phyloP scores from a whole-genome alignment of 92 coral and sea anemone genomes.

The Paragorgia papillata region DNA sequence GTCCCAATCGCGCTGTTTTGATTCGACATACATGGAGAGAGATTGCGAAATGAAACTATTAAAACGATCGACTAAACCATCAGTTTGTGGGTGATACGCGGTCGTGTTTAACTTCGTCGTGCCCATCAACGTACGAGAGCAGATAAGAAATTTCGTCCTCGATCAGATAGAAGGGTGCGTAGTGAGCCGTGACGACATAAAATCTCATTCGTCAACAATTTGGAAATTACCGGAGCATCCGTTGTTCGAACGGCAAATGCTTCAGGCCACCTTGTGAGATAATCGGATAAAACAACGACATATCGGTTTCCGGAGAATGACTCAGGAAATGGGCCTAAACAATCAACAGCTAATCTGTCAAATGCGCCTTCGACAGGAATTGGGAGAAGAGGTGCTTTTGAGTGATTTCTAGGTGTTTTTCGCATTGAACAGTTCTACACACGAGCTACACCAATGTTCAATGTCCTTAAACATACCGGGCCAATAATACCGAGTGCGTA shows the following conservation, averaged over 20 bases:
- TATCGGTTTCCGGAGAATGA: slow-evolving; percentile 41
- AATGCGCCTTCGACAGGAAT: slow-evolving; percentile 55
- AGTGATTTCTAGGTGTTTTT: slow-evolving; percentile 36
- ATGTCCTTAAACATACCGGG: slow-evolving; percentile 62
- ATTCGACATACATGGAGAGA: slow-evolving; percentile 50
- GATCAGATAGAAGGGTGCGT: slow-evolving; percentile 40
- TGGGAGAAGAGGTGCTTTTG: slow-evolving; percentile 49
- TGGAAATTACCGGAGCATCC: slow-evolving; percentile 30
- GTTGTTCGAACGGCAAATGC: slow-evolving; percentile 27
- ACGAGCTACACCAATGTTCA: slow-evolving; percentile 61
- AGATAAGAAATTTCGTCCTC: slow-evolving; percentile 50
- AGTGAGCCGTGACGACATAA: slow-evolving; percentile 53
- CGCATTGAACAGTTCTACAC: slow-evolving; percentile 59
- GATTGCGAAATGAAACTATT: slow-evolving; percentile 38
- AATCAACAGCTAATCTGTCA: slow-evolving; percentile 16
- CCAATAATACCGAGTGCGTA: slow-evolving; percentile 57
- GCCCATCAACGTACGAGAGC: slow-evolving; percentile 33
- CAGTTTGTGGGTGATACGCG: slow-evolving; percentile 44
- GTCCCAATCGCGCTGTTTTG: slow-evolving; percentile 63
- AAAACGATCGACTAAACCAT: slow-evolving; percentile 33
- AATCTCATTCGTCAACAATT: slow-evolving; percentile 30
- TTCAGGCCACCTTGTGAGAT: slow-evolving; percentile 53
- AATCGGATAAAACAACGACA: slow-evolving; percentile 44
- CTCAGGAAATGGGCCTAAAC: slow-evolving; percentile 2
- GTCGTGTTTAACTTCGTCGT: slow-evolving; percentile 41